These are phyloP conservation scores for Aulostomus chinensis DNA, from an alignment of 2,797 vertebrate genomes.

Conservation along the genomic window DNA sequence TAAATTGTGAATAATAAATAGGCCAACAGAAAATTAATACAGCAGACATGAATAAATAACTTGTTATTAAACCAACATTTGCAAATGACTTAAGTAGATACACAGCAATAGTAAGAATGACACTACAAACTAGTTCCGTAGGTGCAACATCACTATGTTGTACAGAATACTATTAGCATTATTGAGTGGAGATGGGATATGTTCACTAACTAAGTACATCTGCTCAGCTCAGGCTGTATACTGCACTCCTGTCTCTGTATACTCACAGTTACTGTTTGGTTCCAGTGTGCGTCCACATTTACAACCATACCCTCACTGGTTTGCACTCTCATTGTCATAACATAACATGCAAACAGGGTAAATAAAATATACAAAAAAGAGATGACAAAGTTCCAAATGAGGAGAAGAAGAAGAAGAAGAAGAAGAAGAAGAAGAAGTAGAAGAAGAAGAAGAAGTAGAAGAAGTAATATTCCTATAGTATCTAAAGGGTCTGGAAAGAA, in stretches of 20 bases:
- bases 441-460: no score
- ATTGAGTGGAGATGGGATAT: slow-evolving; percentile 72
- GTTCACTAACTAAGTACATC: slow-evolving; percentile 74
- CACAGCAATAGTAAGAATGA: slow-evolving; percentile 89
- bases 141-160: slow-evolving; percentile 94
- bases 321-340: slow-evolving; percentile 51
- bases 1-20: slow-evolving; percentile 84
- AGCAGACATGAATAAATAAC: slow-evolving; percentile 86
- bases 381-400: slow-evolving; percentile 58
- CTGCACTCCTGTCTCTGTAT: slow-evolving; percentile 54
- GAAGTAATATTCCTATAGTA: slow-evolving; percentile 50
- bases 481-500: slow-evolving; percentile 48
- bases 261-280: slow-evolving; percentile 31
- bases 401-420: slow-evolving; percentile 54
- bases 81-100: slow-evolving; percentile 89
- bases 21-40: slow-evolving; percentile 55
- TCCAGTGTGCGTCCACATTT: slow-evolving; percentile 22
- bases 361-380: slow-evolving; percentile 59
- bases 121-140: slow-evolving; percentile 91
- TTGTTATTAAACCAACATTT: slow-evolving; percentile 81
- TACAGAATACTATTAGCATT: slow-evolving; percentile 85
- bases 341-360: slow-evolving; percentile 74
- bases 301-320: slow-evolving; percentile 33
- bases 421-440: no score
- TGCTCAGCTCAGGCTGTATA: slow-evolving; percentile 46